Evolutionary conservation across 2,113 vertebrate species (phyloP).

Genomic region (Pampusana beccarii): DNA sequence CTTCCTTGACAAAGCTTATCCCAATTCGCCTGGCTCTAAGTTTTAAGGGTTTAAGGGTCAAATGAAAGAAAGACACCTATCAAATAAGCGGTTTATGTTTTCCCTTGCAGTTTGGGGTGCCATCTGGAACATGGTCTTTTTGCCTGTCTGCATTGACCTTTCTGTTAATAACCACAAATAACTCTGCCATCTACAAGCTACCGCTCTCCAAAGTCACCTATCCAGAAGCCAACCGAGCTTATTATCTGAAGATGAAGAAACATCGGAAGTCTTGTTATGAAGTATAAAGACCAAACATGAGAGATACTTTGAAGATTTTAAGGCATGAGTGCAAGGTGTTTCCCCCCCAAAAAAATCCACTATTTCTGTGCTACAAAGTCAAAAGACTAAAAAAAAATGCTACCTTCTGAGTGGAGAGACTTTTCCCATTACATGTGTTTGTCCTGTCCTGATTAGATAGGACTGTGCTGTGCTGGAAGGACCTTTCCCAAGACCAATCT

Average conservation of each 20-base stretch:
- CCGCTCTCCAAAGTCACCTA: conserved; percentile 89
- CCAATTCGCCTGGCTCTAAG: neutral
- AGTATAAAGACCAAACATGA: neutral
- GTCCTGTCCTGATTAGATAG: neutral
- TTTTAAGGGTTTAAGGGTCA: neutral
- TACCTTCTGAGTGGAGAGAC: neutral
- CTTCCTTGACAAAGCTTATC: neutral
- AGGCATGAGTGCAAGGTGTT: neutral
- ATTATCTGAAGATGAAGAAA: conserved; percentile 71
- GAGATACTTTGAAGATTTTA: neutral
- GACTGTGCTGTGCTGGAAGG: neutral
- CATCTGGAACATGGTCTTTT: conserved; percentile 94
- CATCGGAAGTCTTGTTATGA: conserved; percentile 41
- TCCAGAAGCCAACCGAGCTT: conserved; percentile 89
- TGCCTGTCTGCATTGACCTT: conserved; percentile 92
- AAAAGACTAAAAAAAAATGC: neutral
- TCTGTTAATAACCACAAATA: conserved; percentile 85
- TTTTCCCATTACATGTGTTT: neutral
- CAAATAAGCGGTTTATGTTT: neutral
- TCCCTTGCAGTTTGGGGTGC: conserved; percentile 85
- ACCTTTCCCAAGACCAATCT: neutral
- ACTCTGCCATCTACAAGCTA: conserved; percentile 83
- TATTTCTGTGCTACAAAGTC: neutral
- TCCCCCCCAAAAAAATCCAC: neutral
- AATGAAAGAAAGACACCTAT: fast-evolving